These are phyloP conservation scores for Istiophorus platypterus DNA, from an alignment of 2,113 vertebrate species.

Conservation along the genomic window DNA sequence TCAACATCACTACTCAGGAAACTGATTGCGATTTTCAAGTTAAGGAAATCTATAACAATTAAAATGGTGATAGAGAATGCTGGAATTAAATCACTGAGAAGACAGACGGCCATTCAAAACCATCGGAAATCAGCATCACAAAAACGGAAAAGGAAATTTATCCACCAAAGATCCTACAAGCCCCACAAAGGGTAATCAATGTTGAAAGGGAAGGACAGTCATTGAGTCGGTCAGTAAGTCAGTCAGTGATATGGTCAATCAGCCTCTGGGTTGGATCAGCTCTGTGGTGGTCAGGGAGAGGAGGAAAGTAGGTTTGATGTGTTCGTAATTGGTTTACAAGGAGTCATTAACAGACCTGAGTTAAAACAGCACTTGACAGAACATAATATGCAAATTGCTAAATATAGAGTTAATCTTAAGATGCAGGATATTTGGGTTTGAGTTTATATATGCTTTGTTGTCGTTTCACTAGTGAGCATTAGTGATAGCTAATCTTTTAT, in stretches of 20 bases:
- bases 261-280: conserved; percentile 22
- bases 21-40: conserved; percentile 22
- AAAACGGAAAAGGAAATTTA: conserved; percentile 43
- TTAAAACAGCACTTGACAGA: conserved; percentile 75
- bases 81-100: conserved; percentile 44
- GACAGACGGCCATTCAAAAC: conserved; percentile 51
- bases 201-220: conserved; percentile 38
- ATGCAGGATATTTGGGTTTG: neutral
- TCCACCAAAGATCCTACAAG: conserved; percentile 56
- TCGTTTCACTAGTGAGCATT: neutral
- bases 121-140: conserved; percentile 48
- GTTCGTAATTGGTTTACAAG: conserved; percentile 59
- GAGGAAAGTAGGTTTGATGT: conserved; percentile 56
- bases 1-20: conserved; percentile 16
- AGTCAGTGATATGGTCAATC: conserved; percentile 56
- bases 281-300: conserved; percentile 26
- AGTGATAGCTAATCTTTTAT: neutral
- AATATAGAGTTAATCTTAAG: neutral
- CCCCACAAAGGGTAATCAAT: conserved; percentile 51
- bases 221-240: conserved; percentile 39
- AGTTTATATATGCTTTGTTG: neutral
- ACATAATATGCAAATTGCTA: neutral
- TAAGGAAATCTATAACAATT: conserved; percentile 33
- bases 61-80: conserved; percentile 25
- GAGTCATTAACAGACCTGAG: conserved; percentile 60